A percentile compares a stretch with the other conserved stretches of the same genome.
These are phyloP conservation scores for Tubiluchus corallicola DNA, from an alignment of 2,888 invertebrate species.

Conservation along the genomic window DNA sequence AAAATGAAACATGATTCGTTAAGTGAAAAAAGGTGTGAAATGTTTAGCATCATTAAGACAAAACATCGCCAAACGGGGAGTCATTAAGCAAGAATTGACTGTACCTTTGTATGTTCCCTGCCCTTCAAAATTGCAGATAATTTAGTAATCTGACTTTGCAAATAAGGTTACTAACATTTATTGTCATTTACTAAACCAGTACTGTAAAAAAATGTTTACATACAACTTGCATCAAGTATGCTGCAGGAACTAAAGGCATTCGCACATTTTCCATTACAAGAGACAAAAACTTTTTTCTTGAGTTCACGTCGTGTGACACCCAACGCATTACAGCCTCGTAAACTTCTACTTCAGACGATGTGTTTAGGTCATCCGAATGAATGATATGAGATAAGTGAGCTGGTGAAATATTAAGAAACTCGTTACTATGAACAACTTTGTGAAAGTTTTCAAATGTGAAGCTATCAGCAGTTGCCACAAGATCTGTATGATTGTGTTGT, in stretches of 20 bases:
- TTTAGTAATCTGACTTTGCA: too few relatives aligned
- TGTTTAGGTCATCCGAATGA: slow-evolving; percentile 19
- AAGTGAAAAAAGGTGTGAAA: too few relatives aligned
- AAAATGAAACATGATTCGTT: too few relatives aligned
- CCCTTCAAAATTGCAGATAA: too few relatives aligned
- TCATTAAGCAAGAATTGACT: too few relatives aligned
- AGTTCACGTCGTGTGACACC: slow-evolving; percentile 24
- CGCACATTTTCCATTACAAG: slow-evolving; percentile 25
- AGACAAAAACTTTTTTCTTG: slow-evolving; percentile 21
- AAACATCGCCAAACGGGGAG: too few relatives aligned
- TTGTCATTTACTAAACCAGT: too few relatives aligned
- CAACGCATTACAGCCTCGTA: slow-evolving; percentile 31
- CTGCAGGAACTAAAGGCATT: slow-evolving; percentile 26
- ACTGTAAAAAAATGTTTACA: slow-evolving; percentile 14
- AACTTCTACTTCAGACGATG: slow-evolving; percentile 21
- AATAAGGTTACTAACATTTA: too few relatives aligned
- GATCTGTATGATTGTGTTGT: slow-evolving; percentile 26
- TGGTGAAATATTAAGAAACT: slow-evolving; percentile 21
- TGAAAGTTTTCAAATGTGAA: slow-evolving; percentile 25
- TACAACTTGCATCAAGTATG: slow-evolving; percentile 23
- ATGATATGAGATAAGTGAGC: slow-evolving; percentile 18
- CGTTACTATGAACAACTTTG: slow-evolving; percentile 22
- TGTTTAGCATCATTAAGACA: too few relatives aligned
- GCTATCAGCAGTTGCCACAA: slow-evolving; percentile 23
- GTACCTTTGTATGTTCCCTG: too few relatives aligned